phyloP scores from a whole-genome alignment of 1,140 invertebrate species.

The Laupala kohalensis region DNA sequence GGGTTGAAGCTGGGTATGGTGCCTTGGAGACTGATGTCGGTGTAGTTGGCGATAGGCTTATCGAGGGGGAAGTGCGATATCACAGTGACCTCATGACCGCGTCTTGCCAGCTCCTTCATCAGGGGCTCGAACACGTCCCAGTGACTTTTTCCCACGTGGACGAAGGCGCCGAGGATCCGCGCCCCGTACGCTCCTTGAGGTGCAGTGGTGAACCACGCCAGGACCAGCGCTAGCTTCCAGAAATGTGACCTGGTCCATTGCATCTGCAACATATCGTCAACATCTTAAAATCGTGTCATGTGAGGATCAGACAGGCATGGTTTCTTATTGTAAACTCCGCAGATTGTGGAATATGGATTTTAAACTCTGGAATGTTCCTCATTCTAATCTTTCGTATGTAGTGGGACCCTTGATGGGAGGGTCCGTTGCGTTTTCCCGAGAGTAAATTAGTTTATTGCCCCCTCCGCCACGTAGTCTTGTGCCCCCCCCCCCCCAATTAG shows the following conservation, averaged over 20 bases:
- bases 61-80: slow-evolving; percentile 35
- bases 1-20: not conserved
- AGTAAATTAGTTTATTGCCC: no score
- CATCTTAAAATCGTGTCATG: no score
- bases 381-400: no score
- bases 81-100: slow-evolving; percentile 42
- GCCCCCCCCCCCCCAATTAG: no score
- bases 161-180: slow-evolving; percentile 29
- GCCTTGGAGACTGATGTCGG: slow-evolving; percentile 10
- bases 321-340: no score
- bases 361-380: no score
- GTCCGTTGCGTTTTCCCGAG: no score
- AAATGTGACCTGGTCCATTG: not conserved
- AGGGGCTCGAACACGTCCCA: slow-evolving; percentile 37
- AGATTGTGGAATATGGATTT: no score
- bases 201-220: not conserved
- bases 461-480: no score
- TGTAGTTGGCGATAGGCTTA: slow-evolving; percentile 22
- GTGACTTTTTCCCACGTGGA: slow-evolving; percentile 37
- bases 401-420: no score
- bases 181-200: slow-evolving; percentile 13
- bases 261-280: not conserved
- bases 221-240: not conserved
- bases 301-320: no score
- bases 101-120: slow-evolving; percentile 35